Evolutionary conservation across 2,113 vertebrate genomes (phyloP).

Genomic region (Chionis minor): DNA sequence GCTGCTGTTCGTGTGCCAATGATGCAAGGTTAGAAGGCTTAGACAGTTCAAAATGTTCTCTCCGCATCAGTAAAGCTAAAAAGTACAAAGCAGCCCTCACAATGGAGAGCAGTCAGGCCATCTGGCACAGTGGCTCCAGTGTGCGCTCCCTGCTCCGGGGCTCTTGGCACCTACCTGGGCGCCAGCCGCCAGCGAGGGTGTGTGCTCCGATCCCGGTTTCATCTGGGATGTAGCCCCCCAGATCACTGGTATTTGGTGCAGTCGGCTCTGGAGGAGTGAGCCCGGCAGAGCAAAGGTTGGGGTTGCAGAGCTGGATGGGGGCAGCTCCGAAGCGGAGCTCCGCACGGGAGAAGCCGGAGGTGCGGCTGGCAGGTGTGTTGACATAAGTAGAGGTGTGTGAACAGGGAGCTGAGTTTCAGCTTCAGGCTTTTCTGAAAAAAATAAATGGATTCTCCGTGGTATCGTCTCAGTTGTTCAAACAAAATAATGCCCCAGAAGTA

Average conservation of each 20-base stretch:
- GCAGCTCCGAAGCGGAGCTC: neutral
- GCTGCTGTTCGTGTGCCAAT: conserved; percentile 37
- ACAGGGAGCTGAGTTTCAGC: neutral
- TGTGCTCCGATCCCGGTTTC: neutral
- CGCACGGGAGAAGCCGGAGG: neutral
- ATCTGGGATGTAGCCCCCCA: neutral
- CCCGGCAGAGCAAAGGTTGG: neutral
- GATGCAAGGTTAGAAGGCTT: conserved; percentile 57
- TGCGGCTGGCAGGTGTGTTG: neutral
- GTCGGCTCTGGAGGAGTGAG: neutral
- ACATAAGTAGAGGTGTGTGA: neutral
- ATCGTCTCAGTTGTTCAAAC: neutral
- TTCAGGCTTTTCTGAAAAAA: neutral
- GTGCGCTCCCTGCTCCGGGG: neutral
- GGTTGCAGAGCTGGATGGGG: neutral
- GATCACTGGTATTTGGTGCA: neutral
- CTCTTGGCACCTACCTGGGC: neutral
- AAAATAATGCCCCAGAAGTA: neutral
- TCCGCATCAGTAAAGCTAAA: conserved; percentile 40
- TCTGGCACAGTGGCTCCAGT: conserved; percentile 20
- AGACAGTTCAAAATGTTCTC: conserved; percentile 65
- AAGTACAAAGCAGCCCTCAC: conserved; percentile 47
- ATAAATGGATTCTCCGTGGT: neutral
- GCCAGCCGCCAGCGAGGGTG: neutral
- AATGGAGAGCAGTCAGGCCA: conserved; percentile 20